Percentiles rank a stretch among this genome's conserved stretches.
These are phyloP conservation scores for Drosophila sp. DNA, from an alignment of 1,140 invertebrate species.

Conservation along the genomic window DNA sequence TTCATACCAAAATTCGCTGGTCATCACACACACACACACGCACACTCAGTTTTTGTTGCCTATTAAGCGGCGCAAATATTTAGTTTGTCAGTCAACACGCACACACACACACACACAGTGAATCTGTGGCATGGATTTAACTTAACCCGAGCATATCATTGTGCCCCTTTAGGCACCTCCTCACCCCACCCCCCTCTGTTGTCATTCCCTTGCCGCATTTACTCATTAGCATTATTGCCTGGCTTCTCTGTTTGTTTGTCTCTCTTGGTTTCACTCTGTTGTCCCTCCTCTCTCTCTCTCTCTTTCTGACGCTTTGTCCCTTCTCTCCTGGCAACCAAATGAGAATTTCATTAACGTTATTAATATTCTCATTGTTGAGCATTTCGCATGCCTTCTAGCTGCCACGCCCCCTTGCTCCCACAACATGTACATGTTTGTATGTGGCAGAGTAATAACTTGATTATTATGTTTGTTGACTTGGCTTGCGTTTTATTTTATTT, in stretches of 20 bases:
- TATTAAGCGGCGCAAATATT: constrained; percentile 62
- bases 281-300: background rate
- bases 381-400: constrained; percentile 51
- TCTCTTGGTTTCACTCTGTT: constrained; percentile 27
- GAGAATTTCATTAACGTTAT: constrained; percentile 77
- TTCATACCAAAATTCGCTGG: constrained; percentile 10
- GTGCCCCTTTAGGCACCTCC: background rate
- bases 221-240: constrained; percentile 67
- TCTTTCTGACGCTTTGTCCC: background rate
- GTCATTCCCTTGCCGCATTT: constrained; percentile 23
- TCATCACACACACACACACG: constrained; percentile 10
- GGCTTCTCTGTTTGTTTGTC: constrained; percentile 43
- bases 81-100: constrained; percentile 29
- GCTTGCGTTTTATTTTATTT: constrained; percentile 16
- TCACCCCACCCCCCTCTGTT: background rate
- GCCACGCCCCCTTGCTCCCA: background rate
- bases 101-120: background rate
- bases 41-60: constrained; percentile 46
- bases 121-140: constrained; percentile 38
- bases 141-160: constrained; percentile 50
- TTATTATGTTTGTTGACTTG: constrained; percentile 64
- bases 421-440: background rate
- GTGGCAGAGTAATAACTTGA: constrained; percentile 63
- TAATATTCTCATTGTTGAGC: constrained; percentile 74
- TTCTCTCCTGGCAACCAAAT: constrained; percentile 41